Base-by-base conservation (phyloP, 2,797 vertebrate species). In the Centropyge bicolor region DNA sequence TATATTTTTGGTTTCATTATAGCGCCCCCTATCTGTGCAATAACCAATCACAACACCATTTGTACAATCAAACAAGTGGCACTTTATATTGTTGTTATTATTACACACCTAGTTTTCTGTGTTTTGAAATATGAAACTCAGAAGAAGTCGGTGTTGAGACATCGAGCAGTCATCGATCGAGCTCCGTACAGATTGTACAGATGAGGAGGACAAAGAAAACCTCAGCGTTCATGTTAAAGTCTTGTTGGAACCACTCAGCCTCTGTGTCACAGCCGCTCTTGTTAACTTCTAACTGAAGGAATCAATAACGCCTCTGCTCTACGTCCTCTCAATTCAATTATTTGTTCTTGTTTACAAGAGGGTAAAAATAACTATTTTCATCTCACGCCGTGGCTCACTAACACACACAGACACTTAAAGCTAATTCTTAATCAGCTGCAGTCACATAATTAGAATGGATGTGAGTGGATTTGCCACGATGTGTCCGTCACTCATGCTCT, bases 271-370 rank as follows among this genome's bases (percentile, higher is more conserved):
- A 74, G 82, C 5, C 3, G 41, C 68, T 77, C 67, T 70, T 67
- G 73, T 84, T 90, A 78, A 65, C 72, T 81, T 78, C 62, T 60
- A 70, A 54, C 72, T 72, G 36, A 81, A 85, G 62, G 83, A 67
- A 87, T 90, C 86, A 41, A 89, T 88, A 74, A 67, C 7, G 52
- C 43, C 43, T 78, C 75, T 78, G 22, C 70, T 76, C 68, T 56
- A 20, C 59, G 70, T 80, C 65, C 74, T 22, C 40, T 80, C 76
- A 45, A 63, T 74, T 74, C 48, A 69, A 71, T 78, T 56, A 79
- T 65, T 62, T 76, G 20, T 55, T 66, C 74, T 78, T 83, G 86
- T 85, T 85, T 66, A 83, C 54, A 61, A 35, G 12, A 8, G 1
- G 35, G 22, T 56, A 41, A 4, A 64, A 69, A 81, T 38, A 57